Evolutionary conservation across 2,797 vertebrate genomes (phyloP), one percentile per base, ranked within the genome.

Genomic region (Clamator glandarius): DNA sequence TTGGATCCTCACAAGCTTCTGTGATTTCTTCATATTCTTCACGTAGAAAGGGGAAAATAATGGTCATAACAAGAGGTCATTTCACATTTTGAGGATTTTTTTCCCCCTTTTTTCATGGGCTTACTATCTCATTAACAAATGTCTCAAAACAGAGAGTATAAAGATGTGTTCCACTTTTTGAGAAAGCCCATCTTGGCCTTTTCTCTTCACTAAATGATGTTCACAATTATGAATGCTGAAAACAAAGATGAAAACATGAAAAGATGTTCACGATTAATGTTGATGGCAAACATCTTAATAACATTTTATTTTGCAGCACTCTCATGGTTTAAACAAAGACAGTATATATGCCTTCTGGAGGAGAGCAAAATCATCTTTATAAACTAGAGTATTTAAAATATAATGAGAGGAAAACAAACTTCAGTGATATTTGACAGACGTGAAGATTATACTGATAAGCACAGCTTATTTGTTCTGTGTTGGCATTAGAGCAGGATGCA

Each of bases 221-320:
- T 84, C 61, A 70, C 48, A 91, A 86, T 76, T 93, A 90, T 39
- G 39, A 39, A 39, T 39, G 39, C 39, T 39, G 39, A 39, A 12
- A 39, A 39, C 12, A 39, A 39, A 85, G 72, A 85, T 31, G 50
- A 93, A 87, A 90, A 79, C 64, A 61, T 62, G 48, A n/a, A 87
- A 90, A 90, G 29, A 61, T 90, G 33, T 86, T 87, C 64, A 70
- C 48, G 91, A 86, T 76, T 93, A 90, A 76, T 79, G 26, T n/a
- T 63, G 79, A 79, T 66, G 64, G 74, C 41, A 87, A 91, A 67
- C 13, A 50, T 72, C 29, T 81, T 93, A 86, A 76, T 86, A 86
- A 78, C 59, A 63, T 55, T 91, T 94, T 78, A 75, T 86, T 89
- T 92, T 92, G 67, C 91, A 93, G 79, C 39, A 70, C 61, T 84